phyloP scores from a whole-genome alignment of 37 sponge, comb jelly and placozoan genomes.

The Chondrilla cf. caribensis region DNA sequence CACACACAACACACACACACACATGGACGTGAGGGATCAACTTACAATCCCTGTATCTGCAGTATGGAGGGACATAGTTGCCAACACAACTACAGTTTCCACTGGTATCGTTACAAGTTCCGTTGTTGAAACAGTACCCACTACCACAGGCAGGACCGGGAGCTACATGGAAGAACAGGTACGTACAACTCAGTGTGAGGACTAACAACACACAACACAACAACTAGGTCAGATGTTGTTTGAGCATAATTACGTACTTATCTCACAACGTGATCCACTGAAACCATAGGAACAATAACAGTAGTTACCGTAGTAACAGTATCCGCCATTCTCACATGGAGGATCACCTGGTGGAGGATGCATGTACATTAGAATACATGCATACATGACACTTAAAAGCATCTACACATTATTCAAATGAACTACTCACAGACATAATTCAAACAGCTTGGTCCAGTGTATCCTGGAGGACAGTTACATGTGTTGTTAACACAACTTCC shows the following conservation, averaged over 20 bases:
- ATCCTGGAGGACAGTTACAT: too few relatives aligned
- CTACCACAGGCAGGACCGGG: not conserved
- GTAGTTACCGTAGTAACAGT: not conserved
- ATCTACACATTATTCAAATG: too few relatives aligned
- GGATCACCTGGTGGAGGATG: not conserved
- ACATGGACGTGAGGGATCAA: too few relatives aligned
- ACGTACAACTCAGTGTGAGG: too few relatives aligned
- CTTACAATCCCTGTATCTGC: not conserved
- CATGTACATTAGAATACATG: too few relatives aligned
- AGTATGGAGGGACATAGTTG: not conserved
- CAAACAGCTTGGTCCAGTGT: too few relatives aligned
- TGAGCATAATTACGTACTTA: not conserved
- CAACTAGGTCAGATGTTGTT: too few relatives aligned
- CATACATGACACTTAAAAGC: too few relatives aligned
- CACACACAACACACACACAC: too few relatives aligned
- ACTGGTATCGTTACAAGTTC: not conserved
- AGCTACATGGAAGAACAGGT: too few relatives aligned
- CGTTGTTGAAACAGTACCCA: not conserved
- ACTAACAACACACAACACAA: too few relatives aligned
- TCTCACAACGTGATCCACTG: not conserved
- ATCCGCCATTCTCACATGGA: not conserved
- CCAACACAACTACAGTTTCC: not conserved
- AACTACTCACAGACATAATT: too few relatives aligned
- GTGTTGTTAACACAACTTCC: not conserved
- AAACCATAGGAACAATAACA: not conserved